Evolutionary conservation across 1,140 invertebrate species (phyloP), one percentile per base, ranked within the genome.

Genomic region (Helicoverpa armigera): DNA sequence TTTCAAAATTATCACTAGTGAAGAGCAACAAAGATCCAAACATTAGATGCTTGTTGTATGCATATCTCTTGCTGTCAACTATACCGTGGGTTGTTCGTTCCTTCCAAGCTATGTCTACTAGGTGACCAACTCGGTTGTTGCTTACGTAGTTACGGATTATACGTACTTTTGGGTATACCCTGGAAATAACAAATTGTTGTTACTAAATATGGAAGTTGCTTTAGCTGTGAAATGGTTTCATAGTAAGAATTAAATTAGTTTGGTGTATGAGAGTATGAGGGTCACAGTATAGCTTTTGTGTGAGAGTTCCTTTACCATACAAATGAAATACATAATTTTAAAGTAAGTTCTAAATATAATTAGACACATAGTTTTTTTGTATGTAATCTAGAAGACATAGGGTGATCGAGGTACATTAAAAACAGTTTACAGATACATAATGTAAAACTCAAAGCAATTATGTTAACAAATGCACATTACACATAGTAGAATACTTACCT

Each of bases 1-100:
- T 96, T 14, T 96, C 90, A 90, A 98, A 98, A 70, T 96, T 95
- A 87, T 97, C 96, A 84, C 83, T 90, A 3, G 97, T 97, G 54
- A 98, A 96, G 63, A 97, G 96, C 0, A 98, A 85, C 29, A 98
- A 90, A 0, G 97, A 97, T 0, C 97, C 97, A 90, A 95, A 96
- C 92, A 98, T 96, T 9, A 98, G 95, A 65, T 96, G 91, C 86
- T 96, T 94, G 65, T 86, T 91, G 72, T 85, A 81, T 11, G 84
- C 82, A 75, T 86, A 88, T 31, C 86, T 88, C 51, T 84, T 90
- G 13, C 76, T 89, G 70, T 92, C 87, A 2, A 90, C 72, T 2
- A 77, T 53, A 7, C 69, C 73, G 13, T 89, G 74, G 0, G 73
- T 82, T 0, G 76, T 7, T 0, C 91, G 85, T 35, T 92, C 87